Evolutionary conservation across 1,140 invertebrate species (phyloP).

Genomic region (Papilio aristodemus): DNA sequence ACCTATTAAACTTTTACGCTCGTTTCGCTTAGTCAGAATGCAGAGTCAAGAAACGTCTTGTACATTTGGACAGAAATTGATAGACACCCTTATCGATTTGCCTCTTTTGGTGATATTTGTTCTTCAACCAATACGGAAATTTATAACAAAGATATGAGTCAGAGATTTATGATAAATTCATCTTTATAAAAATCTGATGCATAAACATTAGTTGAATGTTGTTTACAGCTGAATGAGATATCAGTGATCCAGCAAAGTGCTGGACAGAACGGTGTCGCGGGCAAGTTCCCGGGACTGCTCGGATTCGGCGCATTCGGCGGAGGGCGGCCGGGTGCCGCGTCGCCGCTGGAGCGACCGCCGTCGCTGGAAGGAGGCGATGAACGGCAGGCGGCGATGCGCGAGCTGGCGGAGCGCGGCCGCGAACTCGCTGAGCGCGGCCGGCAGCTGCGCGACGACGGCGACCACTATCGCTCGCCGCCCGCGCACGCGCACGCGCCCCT

Average conservation of each 20-base stretch:
- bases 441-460: constrained; percentile 76
- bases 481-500: constrained; percentile 60
- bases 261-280: constrained; percentile 80
- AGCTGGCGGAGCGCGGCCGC: constrained; percentile 67
- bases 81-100: too few relatives aligned
- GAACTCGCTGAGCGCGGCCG: constrained; percentile 69
- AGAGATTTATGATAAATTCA: too few relatives aligned
- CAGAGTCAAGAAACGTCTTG: too few relatives aligned
- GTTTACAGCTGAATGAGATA: constrained; percentile 82
- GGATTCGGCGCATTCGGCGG: constrained; percentile 80
- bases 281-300: constrained; percentile 81
- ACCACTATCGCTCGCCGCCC: constrained; percentile 62
- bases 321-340: constrained; percentile 69
- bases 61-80: too few relatives aligned
- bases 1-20: neutral
- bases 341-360: constrained; percentile 74
- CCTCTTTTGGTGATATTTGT: too few relatives aligned
- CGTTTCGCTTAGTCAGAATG: neutral
- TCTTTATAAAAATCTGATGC: too few relatives aligned
- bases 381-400: constrained; percentile 69
- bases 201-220: too few relatives aligned
- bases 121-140: too few relatives aligned
- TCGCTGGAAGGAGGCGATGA: constrained; percentile 73
- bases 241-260: constrained; percentile 82
- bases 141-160: too few relatives aligned